Base-by-base conservation (phyloP, 2,797 vertebrate genomes). In the Catamblyrhynchus diadema region DNA sequence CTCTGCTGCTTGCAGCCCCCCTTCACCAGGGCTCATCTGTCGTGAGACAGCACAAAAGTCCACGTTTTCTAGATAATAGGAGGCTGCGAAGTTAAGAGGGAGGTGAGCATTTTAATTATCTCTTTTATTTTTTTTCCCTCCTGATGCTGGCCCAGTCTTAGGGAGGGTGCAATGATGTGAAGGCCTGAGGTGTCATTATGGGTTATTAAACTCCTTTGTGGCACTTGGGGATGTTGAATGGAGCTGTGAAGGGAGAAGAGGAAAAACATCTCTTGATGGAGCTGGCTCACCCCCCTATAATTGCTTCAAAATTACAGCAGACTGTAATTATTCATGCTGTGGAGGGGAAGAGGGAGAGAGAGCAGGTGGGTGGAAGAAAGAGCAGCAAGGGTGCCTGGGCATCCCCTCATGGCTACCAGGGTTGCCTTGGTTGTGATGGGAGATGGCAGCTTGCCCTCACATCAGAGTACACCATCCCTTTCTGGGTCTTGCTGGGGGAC, bases 141-240 rank as follows among this genome's bases (percentile, higher is more conserved):
- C 44, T 77, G 30, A 25, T 22, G 13, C 67, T 90, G 45, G n/a
- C 77, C 71, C 80, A 62, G 79, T 81, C 74, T 61, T 71, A 79
- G 57, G 44, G 66, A 95, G 53, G 50, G 83, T 81, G 86, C 84
- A 90, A 44, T 87, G 95, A 96, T 6, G 33, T 51, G 78, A 59
- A 94, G 57, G 39, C 47, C 59, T 90, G 94, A 94, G 92, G 74
- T 93, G 86, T 97, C 95, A 97, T 97, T 97, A 97, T 97, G 92
- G 94, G 94, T 95, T 96, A 96, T 97, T 97, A 97, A 97, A 97
- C 79, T 95, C 83, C 73, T 96, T 95, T 86, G 95, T 94, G 84
- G 53, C 71, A 77, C 86, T 96, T 27, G 7, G 82, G 64, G 93
- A 85, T 91, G 85, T 82, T 95, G 94, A 97, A 96, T 89, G 85